Conservation (phyloP, 92 coral and sea anemone species). For the Muricea muricata region DNA sequence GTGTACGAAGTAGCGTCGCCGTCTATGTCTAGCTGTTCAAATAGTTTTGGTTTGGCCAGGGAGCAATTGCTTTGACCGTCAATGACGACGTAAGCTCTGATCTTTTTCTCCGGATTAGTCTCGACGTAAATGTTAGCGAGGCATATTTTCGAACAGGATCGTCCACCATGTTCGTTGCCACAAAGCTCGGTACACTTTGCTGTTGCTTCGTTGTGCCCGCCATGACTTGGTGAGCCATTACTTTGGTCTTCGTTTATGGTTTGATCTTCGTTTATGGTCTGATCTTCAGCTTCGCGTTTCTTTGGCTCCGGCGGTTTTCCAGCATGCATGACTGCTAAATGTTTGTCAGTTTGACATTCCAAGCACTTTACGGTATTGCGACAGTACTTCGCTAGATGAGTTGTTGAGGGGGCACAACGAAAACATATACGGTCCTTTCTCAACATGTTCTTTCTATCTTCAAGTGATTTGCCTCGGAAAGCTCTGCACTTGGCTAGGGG, state of each 20-base stretch:
- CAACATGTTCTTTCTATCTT: conserved; percentile 40
- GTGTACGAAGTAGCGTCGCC: conserved; percentile 55
- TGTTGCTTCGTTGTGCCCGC: conserved; percentile 51
- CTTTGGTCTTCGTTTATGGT: neutral
- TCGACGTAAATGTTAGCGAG: conserved; percentile 50
- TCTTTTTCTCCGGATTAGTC: conserved; percentile 34
- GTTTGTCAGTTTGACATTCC: conserved; percentile 58
- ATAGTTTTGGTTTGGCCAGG: conserved; percentile 50
- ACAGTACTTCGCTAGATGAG: conserved; percentile 54
- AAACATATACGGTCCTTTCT: conserved; percentile 41
- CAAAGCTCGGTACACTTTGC: conserved; percentile 63
- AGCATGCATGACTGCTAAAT: conserved; percentile 15
- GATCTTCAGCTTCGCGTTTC: neutral
- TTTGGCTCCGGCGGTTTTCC: too few relatives aligned
- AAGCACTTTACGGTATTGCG: conserved; percentile 6
- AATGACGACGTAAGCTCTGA: conserved; percentile 13
- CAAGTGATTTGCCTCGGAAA: conserved; percentile 42
- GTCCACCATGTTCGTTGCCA: conserved; percentile 18
- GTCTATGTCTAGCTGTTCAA: conserved; percentile 37
- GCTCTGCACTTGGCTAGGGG: conserved; percentile 59
- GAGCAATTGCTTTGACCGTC: conserved; percentile 60
- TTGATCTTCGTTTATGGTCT: too few relatives aligned
- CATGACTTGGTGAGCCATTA: conserved; percentile 27
- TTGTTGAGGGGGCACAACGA: conserved; percentile 45
- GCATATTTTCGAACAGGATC: conserved; percentile 68